These are phyloP conservation scores for Otis tarda DNA, from an alignment of 2,113 vertebrate genomes.

Conservation along the genomic window DNA sequence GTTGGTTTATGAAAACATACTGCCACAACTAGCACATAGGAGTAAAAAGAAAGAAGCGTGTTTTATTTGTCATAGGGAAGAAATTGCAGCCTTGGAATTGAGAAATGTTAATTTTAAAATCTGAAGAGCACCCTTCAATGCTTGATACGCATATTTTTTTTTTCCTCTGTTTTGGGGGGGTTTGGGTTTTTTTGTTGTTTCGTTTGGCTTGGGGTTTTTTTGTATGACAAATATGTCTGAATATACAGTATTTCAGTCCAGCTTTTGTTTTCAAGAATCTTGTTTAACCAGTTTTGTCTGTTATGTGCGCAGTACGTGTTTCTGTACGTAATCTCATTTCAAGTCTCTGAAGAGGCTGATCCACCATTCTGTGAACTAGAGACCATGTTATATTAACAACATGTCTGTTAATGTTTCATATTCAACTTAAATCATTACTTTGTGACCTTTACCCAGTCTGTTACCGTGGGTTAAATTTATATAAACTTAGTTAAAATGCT, in stretches of 20 bases:
- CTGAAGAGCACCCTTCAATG: not conserved
- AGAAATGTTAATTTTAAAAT: not conserved
- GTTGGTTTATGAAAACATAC: not conserved
- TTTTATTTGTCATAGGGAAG: not conserved
- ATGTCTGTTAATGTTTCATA: conserved; percentile 16
- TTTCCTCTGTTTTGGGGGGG: not conserved
- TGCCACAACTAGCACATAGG: not conserved
- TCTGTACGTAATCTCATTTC: not conserved
- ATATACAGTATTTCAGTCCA: not conserved
- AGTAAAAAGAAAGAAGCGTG: not conserved
- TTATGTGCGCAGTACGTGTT: not conserved
- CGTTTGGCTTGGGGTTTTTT: not conserved
- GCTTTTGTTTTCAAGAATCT: conserved; percentile 51
- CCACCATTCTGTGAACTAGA: not conserved
- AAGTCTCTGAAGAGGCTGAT: not conserved
- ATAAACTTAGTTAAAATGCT: not conserved
- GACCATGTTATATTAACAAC: not conserved
- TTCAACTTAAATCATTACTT: not conserved
- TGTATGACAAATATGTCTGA: not conserved
- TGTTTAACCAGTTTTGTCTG: conserved; percentile 42
- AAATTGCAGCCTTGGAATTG: not conserved
- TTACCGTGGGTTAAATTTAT: not conserved
- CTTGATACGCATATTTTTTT: not conserved
- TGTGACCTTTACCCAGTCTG: not conserved
- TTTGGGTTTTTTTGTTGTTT: not conserved